Evolutionary conservation across 2,888 invertebrate species (phyloP).

Genomic region (Argyresthia albistria): DNA sequence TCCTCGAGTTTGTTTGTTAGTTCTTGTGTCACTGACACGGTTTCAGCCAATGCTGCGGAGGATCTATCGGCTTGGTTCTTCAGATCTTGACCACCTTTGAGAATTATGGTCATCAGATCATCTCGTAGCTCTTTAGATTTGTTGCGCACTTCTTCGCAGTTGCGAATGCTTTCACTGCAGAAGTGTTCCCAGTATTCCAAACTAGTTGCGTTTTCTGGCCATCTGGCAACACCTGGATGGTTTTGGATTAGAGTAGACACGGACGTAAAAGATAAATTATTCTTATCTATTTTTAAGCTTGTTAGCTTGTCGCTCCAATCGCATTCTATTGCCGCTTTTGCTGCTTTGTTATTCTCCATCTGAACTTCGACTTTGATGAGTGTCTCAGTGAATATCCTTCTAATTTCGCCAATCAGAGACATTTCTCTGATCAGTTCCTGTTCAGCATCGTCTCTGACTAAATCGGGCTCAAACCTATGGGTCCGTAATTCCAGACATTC

Average conservation of each 20-base stretch:
- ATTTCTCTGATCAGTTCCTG: conserved; percentile 84
- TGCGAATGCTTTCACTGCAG: conserved; percentile 81
- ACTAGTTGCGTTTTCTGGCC: conserved; percentile 79
- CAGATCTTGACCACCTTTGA: conserved; percentile 86
- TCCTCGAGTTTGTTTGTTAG: conserved; percentile 78
- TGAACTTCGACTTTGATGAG: conserved; percentile 79
- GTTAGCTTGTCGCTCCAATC: conserved; percentile 93
- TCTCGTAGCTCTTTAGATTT: conserved; percentile 79
- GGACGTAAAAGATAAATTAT: conserved; percentile 77
- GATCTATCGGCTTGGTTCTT: conserved; percentile 87
- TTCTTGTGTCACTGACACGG: conserved; percentile 82
- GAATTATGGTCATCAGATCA: conserved; percentile 79
- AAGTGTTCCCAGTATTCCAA: conserved; percentile 88
- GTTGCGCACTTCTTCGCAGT: conserved; percentile 82
- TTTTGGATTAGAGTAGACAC: conserved; percentile 78
- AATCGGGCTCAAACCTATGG: conserved; percentile 80
- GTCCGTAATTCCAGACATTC: conserved; percentile 82
- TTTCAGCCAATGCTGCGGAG: conserved; percentile 79
- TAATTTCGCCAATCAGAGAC: conserved; percentile 80
- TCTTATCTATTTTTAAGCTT: conserved; percentile 79
- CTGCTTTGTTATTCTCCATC: conserved; percentile 80
- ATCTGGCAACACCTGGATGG: conserved; percentile 84
- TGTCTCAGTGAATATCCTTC: conserved; percentile 73
- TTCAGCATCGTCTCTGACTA: conserved; percentile 85
- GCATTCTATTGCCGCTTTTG: conserved; percentile 84